Percentiles rank a stretch among this genome's conserved stretches.
phyloP scores from a whole-genome alignment of 2,888 invertebrate species.

The Rhynchonema sp. region DNA sequence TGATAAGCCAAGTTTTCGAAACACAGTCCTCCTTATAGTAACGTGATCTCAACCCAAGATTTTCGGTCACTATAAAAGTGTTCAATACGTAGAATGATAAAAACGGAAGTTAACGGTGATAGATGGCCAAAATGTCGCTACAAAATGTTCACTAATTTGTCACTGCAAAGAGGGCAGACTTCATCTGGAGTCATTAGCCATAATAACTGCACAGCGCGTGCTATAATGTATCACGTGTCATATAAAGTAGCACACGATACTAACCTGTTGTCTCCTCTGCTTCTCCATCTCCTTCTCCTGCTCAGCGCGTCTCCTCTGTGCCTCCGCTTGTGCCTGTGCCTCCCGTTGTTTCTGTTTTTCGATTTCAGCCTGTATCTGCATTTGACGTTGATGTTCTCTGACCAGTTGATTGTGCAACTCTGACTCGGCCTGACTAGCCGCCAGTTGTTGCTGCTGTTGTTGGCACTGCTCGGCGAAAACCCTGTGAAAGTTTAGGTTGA shows the following conservation, averaged over 20 bases:
- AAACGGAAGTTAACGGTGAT: too few species aligned
- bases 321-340: neutral
- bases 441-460: neutral
- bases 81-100: too few species aligned
- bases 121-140: too few species aligned
- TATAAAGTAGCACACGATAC: too few species aligned
- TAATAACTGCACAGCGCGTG: too few species aligned
- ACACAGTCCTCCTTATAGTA: too few species aligned
- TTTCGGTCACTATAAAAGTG: neutral
- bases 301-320: neutral
- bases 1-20: too few species aligned
- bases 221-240: too few species aligned
- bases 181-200: too few species aligned
- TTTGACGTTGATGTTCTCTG: neutral
- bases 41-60: neutral
- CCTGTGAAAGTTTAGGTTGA: too few species aligned
- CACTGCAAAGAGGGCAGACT: neutral
- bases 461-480: too few species aligned
- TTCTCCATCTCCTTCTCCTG: neutral
- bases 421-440: neutral
- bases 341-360: neutral
- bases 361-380: neutral
- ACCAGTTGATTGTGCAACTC: neutral
- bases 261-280: neutral
- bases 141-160: too few species aligned